phyloP scores from a whole-genome alignment of 2,113 vertebrate species.

The Lepidiolamprologus cunningtoni region DNA sequence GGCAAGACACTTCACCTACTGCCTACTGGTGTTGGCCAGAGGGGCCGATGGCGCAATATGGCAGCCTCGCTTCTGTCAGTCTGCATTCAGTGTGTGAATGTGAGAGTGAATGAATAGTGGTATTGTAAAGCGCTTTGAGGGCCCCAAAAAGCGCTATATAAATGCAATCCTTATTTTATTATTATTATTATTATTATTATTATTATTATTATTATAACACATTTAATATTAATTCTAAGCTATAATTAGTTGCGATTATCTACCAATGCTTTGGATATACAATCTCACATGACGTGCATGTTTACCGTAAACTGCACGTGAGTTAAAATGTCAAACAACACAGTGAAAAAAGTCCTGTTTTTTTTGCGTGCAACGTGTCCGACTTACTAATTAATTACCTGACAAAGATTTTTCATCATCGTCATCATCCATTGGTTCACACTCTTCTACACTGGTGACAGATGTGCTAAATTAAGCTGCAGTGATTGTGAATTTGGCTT shows the following conservation, averaged over 20 bases:
- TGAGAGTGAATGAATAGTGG: neutral
- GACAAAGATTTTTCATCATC: neutral
- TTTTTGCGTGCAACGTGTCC: neutral
- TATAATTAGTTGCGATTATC: neutral
- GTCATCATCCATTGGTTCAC: neutral
- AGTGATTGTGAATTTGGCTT: neutral
- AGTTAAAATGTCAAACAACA: neutral
- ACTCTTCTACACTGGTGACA: neutral
- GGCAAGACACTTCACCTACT: neutral
- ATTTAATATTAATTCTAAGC: neutral
- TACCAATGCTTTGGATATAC: neutral
- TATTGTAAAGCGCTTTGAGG: neutral
- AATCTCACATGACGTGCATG: neutral
- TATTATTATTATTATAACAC: neutral
- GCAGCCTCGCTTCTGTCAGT: neutral
- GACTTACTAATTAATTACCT: neutral
- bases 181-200: neutral
- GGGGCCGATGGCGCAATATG: fast-evolving
- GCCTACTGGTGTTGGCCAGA: neutral
- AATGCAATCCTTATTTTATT: neutral
- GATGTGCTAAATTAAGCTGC: neutral
- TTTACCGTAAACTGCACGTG: neutral
- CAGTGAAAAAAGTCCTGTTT: neutral
- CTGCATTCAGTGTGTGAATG: neutral
- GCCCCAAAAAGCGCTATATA: neutral